Percentiles rank a stretch among this genome's conserved stretches.
Evolutionary conservation across 2,113 vertebrate species (phyloP).

Genomic region (Poeciliopsis retropinna): DNA sequence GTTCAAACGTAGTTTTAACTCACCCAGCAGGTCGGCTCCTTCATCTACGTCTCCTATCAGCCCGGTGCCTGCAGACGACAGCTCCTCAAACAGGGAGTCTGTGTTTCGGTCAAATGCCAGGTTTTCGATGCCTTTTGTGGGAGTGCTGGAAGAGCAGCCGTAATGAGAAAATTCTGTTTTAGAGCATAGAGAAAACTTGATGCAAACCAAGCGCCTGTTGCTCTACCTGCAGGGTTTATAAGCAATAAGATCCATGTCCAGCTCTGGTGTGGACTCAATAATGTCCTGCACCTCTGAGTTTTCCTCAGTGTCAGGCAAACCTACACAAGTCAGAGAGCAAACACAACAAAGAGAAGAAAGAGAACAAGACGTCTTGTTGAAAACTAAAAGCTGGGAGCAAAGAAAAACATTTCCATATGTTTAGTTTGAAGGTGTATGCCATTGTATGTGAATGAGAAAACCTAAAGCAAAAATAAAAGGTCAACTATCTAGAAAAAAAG

Average conservation of each 20-base stretch:
- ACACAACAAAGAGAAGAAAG: not conserved
- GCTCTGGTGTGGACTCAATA: slow-evolving; percentile 96
- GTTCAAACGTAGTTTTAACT: slow-evolving; percentile 39
- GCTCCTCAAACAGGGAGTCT: slow-evolving; percentile 96
- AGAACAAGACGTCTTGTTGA: not conserved
- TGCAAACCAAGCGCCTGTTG: not conserved
- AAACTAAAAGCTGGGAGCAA: not conserved
- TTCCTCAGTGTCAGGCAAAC: slow-evolving; percentile 90
- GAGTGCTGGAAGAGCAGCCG: slow-evolving; percentile 82
- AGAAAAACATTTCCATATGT: not conserved
- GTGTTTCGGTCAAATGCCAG: slow-evolving; percentile 97
- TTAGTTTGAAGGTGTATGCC: not conserved
- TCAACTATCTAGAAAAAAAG: too few species aligned
- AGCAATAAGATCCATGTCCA: slow-evolving; percentile 95
- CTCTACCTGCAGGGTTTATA: slow-evolving; percentile 90
- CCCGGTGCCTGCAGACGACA: slow-evolving; percentile 94
- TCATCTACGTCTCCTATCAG: slow-evolving; percentile 98
- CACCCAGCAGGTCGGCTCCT: slow-evolving; percentile 97
- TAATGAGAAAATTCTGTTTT: not conserved
- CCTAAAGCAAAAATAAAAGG: too few species aligned
- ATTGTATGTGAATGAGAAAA: too few species aligned
- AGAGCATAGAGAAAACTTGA: not conserved
- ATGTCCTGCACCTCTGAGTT: slow-evolving; percentile 96
- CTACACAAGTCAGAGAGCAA: slow-evolving; percentile 65
- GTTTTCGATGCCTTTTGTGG: slow-evolving; percentile 97